Percentiles rank a stretch among this genome's conserved stretches.
These are phyloP conservation scores for Catharus bicknelli DNA, from an alignment of 2,113 vertebrate species.

Conservation along the genomic window DNA sequence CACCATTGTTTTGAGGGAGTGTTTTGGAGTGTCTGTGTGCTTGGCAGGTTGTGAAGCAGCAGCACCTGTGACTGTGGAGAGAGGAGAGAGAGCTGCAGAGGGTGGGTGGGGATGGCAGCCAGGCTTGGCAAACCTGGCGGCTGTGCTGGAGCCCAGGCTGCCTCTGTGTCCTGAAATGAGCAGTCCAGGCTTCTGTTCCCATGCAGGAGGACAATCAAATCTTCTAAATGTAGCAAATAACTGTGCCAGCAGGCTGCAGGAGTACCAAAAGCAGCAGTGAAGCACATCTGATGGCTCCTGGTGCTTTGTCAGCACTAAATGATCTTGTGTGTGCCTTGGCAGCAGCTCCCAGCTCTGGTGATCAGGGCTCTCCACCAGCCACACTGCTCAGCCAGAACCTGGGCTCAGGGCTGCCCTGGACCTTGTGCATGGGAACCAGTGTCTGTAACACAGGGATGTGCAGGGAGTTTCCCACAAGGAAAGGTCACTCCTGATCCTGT, in stretches of 20 bases:
- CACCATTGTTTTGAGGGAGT: not conserved
- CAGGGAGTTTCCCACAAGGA: not conserved
- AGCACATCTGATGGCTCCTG: not conserved
- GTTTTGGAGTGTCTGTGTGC: not conserved
- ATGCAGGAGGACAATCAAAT: not conserved
- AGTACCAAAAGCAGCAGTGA: not conserved
- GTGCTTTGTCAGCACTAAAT: not conserved
- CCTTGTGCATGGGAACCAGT: not conserved
- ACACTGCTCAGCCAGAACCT: accelerated
- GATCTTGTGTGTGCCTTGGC: accelerated
- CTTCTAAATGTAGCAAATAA: not conserved
- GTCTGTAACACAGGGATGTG: not conserved
- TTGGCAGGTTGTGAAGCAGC: not conserved
- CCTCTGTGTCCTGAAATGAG: not conserved
- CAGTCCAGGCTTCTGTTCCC: not conserved
- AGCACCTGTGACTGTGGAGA: not conserved
- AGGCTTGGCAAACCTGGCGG: accelerated
- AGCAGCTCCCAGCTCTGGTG: not conserved
- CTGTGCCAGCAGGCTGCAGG: not conserved
- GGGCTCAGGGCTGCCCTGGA: accelerated
- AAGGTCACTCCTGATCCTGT: not conserved
- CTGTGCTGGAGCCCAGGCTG: accelerated
- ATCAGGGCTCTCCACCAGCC: not conserved
- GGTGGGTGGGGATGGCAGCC: not conserved
- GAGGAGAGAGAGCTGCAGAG: not conserved